Conservation (phyloP, 2,888 invertebrate genomes). For the Nebria brevicollis region DNA sequence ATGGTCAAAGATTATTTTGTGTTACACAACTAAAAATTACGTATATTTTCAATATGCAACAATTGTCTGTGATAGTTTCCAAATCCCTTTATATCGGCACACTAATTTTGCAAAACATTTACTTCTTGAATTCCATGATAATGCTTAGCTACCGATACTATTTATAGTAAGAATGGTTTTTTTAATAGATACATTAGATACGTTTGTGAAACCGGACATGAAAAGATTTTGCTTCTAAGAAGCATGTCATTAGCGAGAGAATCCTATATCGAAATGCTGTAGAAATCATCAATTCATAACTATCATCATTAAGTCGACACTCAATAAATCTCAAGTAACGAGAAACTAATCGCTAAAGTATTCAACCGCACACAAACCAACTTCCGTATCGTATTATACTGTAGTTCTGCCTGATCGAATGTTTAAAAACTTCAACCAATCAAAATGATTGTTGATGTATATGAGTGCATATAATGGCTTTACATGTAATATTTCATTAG, state of each 20-base stretch:
- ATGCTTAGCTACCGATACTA: too few species aligned
- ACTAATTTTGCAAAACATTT: too few species aligned
- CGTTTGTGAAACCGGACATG: neutral
- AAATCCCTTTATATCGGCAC: too few species aligned
- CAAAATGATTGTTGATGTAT: neutral
- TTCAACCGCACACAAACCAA: neutral
- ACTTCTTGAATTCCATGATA: too few species aligned
- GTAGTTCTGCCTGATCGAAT: neutral
- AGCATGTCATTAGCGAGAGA: neutral
- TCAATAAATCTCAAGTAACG: neutral
- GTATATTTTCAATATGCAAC: neutral
- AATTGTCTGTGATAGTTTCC: too few species aligned
- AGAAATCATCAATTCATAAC: neutral
- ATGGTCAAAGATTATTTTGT: neutral
- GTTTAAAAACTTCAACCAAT: neutral
- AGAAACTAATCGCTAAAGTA: neutral
- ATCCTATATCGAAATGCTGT: neutral
- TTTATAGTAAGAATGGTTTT: neutral
- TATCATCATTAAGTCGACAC: neutral
- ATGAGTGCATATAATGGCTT: neutral
- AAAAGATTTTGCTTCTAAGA: neutral
- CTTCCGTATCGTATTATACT: neutral
- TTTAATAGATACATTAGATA: too few species aligned
- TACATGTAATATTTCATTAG: neutral
- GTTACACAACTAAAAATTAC: neutral